Conservation (phyloP, 2,888 invertebrate genomes). For the Campoplex capitator region DNA sequence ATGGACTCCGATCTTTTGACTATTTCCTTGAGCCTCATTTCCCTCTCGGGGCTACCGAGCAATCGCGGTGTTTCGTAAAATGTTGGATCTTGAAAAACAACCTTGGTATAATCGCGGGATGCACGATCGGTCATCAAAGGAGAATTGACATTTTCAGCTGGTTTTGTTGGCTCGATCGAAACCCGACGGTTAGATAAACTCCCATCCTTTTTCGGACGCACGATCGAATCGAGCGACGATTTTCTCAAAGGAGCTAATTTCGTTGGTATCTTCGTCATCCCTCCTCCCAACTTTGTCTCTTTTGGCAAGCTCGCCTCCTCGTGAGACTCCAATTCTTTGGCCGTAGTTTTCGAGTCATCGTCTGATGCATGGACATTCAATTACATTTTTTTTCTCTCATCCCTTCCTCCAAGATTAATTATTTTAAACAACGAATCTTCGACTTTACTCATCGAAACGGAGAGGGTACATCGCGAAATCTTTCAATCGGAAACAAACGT, state of each 20-base stretch:
- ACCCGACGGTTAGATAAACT: conserved; percentile 31
- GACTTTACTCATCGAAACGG: neutral
- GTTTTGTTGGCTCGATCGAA: conserved; percentile 67
- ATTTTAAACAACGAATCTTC: neutral
- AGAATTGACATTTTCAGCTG: conserved; percentile 65
- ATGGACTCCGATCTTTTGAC: conserved; percentile 85
- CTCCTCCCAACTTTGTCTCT: conserved; percentile 69
- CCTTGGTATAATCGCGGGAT: conserved; percentile 81
- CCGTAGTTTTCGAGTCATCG: conserved; percentile 84
- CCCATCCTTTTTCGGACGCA: conserved; percentile 60
- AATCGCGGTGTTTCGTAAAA: conserved; percentile 82
- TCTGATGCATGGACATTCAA: conserved; percentile 76
- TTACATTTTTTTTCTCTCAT: conserved; percentile 35
- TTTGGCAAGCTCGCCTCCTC: conserved; percentile 79
- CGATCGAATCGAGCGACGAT: conserved; percentile 70
- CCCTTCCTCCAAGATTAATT: neutral
- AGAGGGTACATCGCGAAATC: neutral
- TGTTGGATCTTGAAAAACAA: conserved; percentile 81
- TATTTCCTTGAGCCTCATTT: conserved; percentile 86
- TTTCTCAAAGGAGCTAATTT: conserved; percentile 80
- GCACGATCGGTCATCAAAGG: conserved; percentile 78
- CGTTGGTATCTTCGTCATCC: conserved; percentile 79
- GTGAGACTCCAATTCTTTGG: conserved; percentile 81
- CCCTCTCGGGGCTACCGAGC: conserved; percentile 80
- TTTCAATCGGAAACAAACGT: too few relatives aligned